phyloP scores from a whole-genome alignment of 2,797 vertebrate species.

The Argyrosomus regius region DNA sequence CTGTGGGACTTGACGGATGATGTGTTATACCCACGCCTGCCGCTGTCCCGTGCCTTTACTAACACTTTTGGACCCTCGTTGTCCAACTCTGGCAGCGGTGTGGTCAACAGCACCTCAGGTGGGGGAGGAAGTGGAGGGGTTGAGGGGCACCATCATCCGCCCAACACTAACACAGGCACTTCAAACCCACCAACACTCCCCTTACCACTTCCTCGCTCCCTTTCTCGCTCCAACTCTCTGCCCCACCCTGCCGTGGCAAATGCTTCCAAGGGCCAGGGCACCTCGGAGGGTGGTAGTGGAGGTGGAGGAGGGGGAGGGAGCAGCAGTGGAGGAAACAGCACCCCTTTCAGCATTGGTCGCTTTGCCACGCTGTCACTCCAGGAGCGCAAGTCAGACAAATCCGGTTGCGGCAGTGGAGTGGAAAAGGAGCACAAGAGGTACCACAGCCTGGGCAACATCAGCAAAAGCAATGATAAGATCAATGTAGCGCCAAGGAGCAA shows the following conservation, averaged over 20 bases:
- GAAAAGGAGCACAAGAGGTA: constrained; percentile 95
- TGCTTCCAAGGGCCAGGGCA: constrained; percentile 78
- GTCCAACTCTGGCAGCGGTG: constrained; percentile 81
- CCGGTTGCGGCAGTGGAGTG: constrained; percentile 60
- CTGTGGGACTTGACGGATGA: constrained; percentile 95
- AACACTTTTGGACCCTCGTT: constrained; percentile 84
- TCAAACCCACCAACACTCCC: constrained; percentile 80
- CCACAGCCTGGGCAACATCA: constrained; percentile 94
- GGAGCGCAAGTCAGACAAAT: constrained; percentile 89
- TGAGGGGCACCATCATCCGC: constrained; percentile 87
- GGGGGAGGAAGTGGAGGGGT: constrained; percentile 71
- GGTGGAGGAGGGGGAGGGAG: constrained; percentile 58
- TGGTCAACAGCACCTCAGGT: constrained; percentile 74
- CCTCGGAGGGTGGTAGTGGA: constrained; percentile 70
- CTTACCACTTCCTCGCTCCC: constrained; percentile 88
- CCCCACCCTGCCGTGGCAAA: constrained; percentile 89
- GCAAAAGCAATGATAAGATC: constrained; percentile 91
- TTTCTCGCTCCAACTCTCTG: constrained; percentile 93
- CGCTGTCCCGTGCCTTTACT: constrained; percentile 90
- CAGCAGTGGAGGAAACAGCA: constrained; percentile 65
- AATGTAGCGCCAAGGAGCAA: constrained; percentile 84
- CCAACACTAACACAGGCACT: constrained; percentile 74
- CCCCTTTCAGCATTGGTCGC: constrained; percentile 89
- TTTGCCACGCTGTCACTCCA: constrained; percentile 91
- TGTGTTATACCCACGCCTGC: constrained; percentile 87